Evolutionary conservation across 2,888 invertebrate species (phyloP), one percentile per base, ranked within the genome.

Genomic region (Oithona nana): DNA sequence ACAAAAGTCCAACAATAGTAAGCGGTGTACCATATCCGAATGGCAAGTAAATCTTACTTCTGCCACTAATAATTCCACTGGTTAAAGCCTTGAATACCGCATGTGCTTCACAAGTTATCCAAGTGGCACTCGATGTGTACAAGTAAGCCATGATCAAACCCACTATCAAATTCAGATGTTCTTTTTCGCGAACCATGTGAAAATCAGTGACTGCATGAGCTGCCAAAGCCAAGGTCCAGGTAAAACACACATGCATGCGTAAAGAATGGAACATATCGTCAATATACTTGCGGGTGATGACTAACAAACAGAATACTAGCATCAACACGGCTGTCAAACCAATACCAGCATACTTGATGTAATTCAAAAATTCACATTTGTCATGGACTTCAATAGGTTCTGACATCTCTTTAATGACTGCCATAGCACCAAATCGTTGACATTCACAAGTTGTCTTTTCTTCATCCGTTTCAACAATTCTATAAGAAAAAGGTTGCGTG

Each of bases 41-140:
- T 16, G 62, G 62, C 13, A 30, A 29, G 39, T 62, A 62, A 8
- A 62, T 28, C 3, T 28, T 31, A 16, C 24, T 29, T 57, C 62
- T 6, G 20, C 54, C 54, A 28, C 52, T 62, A 26, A 62, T 62
- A 20, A 62, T 39, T 13, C 62, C 62, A 2, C 56, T 29, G 28
- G 62, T 62, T 20, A 62, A 24, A n/a, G 54, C 62, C 22, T 62
- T 62, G 55, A 62, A 62, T 16, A 49, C 57, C 13, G 62, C 62
- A 56, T 62, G 62, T 29, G 62, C 29, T 39, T 62, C 62, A 48
- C 56, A 56, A 8, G 28, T n/a, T 20, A 30, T 56, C 62, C 62
- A 62, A 4, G 26, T 28, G 16, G 48, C 16, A 2, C 28, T 26
- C 4, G 54, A n/a, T 26, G 52, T 54, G 55, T 62, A 62, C 28